A percentile compares a stretch with the other conserved stretches of the same genome.
Conservation (phyloP, 2,797 vertebrate species). For the Sebastes melanostomus region DNA sequence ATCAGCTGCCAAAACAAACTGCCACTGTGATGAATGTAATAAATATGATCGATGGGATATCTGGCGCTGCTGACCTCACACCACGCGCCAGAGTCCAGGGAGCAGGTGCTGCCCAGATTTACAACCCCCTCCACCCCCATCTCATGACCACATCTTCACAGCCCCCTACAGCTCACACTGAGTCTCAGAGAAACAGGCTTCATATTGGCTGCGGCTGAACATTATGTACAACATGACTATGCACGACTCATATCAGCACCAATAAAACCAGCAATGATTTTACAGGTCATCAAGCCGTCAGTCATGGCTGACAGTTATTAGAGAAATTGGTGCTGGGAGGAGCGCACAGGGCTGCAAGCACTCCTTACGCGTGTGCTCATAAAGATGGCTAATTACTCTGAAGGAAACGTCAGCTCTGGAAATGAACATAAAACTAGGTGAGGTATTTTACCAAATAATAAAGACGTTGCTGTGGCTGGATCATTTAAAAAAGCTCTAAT, state of each 20-base stretch:
- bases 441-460: not conserved
- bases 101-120: slow-evolving; percentile 84
- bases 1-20: slow-evolving; percentile 85
- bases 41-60: slow-evolving; percentile 82
- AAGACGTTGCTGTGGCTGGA: not conserved
- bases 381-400: slow-evolving; percentile 52
- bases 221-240: slow-evolving; percentile 41
- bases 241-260: slow-evolving; percentile 52
- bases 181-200: slow-evolving; percentile 35
- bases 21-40: slow-evolving; percentile 76
- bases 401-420: not conserved
- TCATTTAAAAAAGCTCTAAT: not conserved
- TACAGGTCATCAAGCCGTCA: slow-evolving; percentile 58
- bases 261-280: slow-evolving; percentile 61
- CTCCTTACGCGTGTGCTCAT: slow-evolving; percentile 29
- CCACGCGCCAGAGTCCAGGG: slow-evolving; percentile 67
- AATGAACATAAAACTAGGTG: not conserved
- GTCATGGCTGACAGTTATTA: slow-evolving; percentile 57
- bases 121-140: slow-evolving; percentile 39
- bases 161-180: not conserved
- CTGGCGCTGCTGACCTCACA: slow-evolving; percentile 79
- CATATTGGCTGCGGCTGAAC: slow-evolving; percentile 37
- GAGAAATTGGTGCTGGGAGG: slow-evolving; percentile 43
- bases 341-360: not conserved
- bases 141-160: slow-evolving; percentile 5